phyloP scores from a whole-genome alignment of 2,797 vertebrate species.

The Linurgus olivaceus region DNA sequence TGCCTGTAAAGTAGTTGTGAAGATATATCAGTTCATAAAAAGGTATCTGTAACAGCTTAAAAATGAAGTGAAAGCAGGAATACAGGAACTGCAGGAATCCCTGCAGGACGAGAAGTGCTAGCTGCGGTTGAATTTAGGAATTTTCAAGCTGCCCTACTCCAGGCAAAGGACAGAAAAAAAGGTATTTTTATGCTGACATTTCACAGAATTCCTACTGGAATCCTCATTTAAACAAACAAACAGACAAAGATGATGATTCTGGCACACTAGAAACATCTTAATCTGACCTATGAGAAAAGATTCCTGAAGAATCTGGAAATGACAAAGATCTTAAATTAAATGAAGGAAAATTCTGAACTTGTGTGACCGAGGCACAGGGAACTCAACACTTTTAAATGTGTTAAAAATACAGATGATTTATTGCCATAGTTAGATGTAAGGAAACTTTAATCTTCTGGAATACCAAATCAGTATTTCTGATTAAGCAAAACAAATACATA shows the following conservation, averaged over 20 bases:
- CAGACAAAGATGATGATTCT: background rate
- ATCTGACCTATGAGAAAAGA: slow-evolving; percentile 44
- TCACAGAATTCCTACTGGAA: slow-evolving; percentile 31
- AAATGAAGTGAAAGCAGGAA: background rate
- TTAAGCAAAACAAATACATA: background rate
- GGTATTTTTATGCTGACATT: background rate
- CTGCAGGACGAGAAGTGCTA: background rate
- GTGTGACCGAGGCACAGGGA: slow-evolving; percentile 17
- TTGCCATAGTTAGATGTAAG: background rate
- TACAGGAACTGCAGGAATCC: background rate
- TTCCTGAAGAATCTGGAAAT: slow-evolving; percentile 20
- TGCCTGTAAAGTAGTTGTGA: background rate
- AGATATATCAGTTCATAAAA: background rate
- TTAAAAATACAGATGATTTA: slow-evolving; percentile 35
- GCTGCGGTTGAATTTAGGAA: background rate
- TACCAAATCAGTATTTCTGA: background rate
- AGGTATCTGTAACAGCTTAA: background rate
- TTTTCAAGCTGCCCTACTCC: background rate
- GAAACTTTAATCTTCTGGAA: background rate
- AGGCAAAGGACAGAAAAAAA: background rate
- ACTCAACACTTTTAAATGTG: slow-evolving; percentile 30
- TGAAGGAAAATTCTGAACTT: slow-evolving; percentile 37
- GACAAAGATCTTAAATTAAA: slow-evolving; percentile 21
- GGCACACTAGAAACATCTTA: background rate
- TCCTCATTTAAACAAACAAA: slow-evolving; percentile 19